Evolutionary conservation across 35 echinoderm and acorn worm genomes (phyloP), one percentile per base, ranked within the genome.

Genomic region (Stichopus chloronotus): DNA sequence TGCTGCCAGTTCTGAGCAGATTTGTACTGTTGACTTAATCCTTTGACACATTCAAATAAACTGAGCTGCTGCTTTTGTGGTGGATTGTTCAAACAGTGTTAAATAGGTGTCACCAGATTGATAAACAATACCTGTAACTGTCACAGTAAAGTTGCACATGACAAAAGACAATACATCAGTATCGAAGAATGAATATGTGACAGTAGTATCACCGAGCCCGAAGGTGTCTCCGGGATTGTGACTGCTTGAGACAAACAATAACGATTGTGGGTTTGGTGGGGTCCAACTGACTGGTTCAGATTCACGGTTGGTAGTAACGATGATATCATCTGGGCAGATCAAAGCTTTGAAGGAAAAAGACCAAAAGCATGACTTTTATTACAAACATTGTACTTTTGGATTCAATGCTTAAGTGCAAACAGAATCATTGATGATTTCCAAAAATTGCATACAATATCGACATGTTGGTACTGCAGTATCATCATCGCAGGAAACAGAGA

Each of bases 161-260:
- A 24, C 76, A 20, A 78, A 12, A 12, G 7, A 9, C 8, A 8
- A 21, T 9, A 6, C 52, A 14, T 21, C 76, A 25, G 76, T 21
- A 78, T 78, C 52, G 19, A 78, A 78, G 76, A 25, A 78, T 78
- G 76, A 25, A 21, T 78, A 78, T 7, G 76, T 78, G 21, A 78
- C 76, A 8, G 76, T 78, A 8, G 12, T 78, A 20, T 21, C 23
- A 23, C 76, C 76, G 52, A 78, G 9, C 9, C 21, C 19, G 20
- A 78, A 78, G 17, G 52, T 78, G 52, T 78, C 76, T 17, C 76
- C 19, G 5, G 76, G 76, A 5, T 21, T 9, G 52, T 78, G 6
- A 14, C 21, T 25, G 8, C 76, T 78, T 22, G 76, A 78, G 6
- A 43, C 52, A 6, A 78, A 43, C 21, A 78, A 25, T 9, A 78